phyloP scores from a whole-genome alignment of 1,140 invertebrate species.

The Drosophila erecta region DNA sequence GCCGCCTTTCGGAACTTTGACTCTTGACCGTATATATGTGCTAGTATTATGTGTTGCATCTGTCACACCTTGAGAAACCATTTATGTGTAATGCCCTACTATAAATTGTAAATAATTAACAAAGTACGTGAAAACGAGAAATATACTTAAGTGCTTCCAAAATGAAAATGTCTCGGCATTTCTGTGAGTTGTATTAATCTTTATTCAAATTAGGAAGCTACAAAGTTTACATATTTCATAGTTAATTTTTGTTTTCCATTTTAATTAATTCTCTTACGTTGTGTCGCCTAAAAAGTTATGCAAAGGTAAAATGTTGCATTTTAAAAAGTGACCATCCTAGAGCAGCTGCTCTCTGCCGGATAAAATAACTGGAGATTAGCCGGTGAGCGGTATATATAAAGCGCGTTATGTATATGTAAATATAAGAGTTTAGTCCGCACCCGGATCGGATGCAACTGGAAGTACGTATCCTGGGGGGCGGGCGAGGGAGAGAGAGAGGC shows the following conservation, averaged over 20 bases:
- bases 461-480: conserved; percentile 1
- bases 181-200: conserved; percentile 43
- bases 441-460: conserved; percentile 10
- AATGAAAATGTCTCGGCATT: conserved; percentile 3
- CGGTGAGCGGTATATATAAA: conserved; percentile 10
- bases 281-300: conserved; percentile 71
- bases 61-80: conserved; percentile 4
- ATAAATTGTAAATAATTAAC: conserved; percentile 65
- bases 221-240: conserved; percentile 77
- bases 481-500: conserved; percentile 13
- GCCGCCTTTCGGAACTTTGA: not conserved
- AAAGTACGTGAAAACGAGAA: conserved; percentile 53
- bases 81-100: conserved; percentile 12
- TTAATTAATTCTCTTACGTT: conserved; percentile 46
- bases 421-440: not conserved
- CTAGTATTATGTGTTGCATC: conserved; percentile 24
- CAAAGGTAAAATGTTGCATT: conserved; percentile 71
- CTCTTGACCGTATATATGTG: conserved; percentile 18
- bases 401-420: not conserved
- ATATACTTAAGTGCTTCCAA: conserved; percentile 68
- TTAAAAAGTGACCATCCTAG: conserved; percentile 52
- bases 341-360: conserved; percentile 6
- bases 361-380: conserved; percentile 37
- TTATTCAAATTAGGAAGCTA: conserved; percentile 81
- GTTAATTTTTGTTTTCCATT: conserved; percentile 34